Conservation (phyloP, 1,140 invertebrate genomes). For the Drosophila auraria region DNA sequence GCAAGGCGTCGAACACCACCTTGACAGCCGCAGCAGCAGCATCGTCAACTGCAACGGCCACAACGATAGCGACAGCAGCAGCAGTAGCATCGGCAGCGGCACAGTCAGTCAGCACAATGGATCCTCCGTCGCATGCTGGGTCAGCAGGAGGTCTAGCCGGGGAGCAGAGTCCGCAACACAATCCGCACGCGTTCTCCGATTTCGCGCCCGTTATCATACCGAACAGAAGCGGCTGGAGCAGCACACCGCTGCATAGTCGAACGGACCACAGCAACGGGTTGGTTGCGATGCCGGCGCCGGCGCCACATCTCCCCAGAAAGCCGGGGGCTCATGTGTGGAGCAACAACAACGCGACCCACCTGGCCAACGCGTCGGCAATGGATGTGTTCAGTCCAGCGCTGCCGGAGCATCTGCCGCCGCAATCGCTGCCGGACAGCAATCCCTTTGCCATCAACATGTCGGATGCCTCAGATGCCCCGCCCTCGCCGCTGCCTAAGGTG, state of each 20-base stretch:
- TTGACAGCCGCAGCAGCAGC: slow-evolving; percentile 40
- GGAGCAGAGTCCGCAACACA: slow-evolving; percentile 79
- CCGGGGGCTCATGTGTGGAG: slow-evolving; percentile 73
- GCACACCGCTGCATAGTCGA: slow-evolving; percentile 52
- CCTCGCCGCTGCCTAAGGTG: slow-evolving; percentile 73
- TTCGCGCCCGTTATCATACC: slow-evolving; percentile 81
- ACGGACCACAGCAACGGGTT: slow-evolving; percentile 58
- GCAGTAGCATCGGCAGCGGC: slow-evolving; percentile 15
- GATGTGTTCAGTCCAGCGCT: slow-evolving; percentile 66
- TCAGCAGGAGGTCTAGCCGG: slow-evolving; percentile 21
- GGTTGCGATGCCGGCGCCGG: slow-evolving; percentile 61
- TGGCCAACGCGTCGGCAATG: slow-evolving; percentile 24
- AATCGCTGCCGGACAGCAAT: slow-evolving; percentile 42
- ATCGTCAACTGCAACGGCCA: slow-evolving; percentile 34
- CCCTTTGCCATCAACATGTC: slow-evolving; percentile 33
- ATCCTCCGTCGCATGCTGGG: slow-evolving; percentile 5
- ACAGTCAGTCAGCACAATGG: slow-evolving; percentile 11
- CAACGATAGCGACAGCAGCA: slow-evolving; percentile 43
- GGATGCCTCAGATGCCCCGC: slow-evolving; percentile 46
- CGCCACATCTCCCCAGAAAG: slow-evolving; percentile 71
- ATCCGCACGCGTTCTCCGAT: slow-evolving; percentile 75
- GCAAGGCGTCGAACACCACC: slow-evolving; percentile 54
- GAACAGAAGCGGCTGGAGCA: slow-evolving; percentile 70
- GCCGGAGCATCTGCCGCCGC: slow-evolving; percentile 42
- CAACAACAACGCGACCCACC: slow-evolving; percentile 31